Base-by-base conservation (phyloP, 2,888 invertebrate species). In the Pterobdella sp. region DNA sequence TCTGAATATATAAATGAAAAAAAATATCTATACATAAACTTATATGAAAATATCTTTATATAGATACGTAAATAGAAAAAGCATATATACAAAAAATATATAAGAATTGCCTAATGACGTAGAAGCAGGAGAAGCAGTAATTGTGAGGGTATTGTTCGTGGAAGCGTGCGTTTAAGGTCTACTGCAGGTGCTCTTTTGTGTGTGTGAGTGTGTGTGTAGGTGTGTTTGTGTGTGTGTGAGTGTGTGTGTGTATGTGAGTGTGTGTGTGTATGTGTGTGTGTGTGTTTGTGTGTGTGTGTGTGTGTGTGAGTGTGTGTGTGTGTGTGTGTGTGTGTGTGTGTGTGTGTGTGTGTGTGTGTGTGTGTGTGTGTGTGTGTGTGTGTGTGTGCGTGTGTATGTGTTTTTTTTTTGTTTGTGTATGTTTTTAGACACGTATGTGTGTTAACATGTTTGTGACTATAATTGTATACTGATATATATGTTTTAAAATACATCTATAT, bases 261-360 rank as follows among this genome's bases (percentile, higher is more conserved):
- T 56, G 60, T 56, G 60, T 56, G 60, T 56, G 60, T 56, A 26
- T 56, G 60, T 56, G 60, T 56, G 60, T 56, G 60, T 56, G 60
- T 56, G 60, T 56, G 60, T 56, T 22, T 56, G 60, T 56, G 60
- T 56, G 60, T 56, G 60, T 56, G 60, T 56, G 60, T 56, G 60
- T 56, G 60, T 56, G 60, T 56, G 60, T 56, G 60, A 26, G 60
- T 56, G 60, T 56, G 60, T 56, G 60, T 56, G 60, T 56, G 60
- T 56, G 60, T 56, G 60, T 56, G 60, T 56, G 60, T 56, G 60
- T 56, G 60, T 56, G 60, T 56, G 60, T 56, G 60, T 56, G 60
- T 56, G 60, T 56, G 60, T 56, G 60, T 56, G 60, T 56, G 60
- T 56, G 60, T 56, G 60, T 56, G 60, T 56, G 60, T 56, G 60